Conservation (phyloP, 2,888 invertebrate species). For the Helleia helle region DNA sequence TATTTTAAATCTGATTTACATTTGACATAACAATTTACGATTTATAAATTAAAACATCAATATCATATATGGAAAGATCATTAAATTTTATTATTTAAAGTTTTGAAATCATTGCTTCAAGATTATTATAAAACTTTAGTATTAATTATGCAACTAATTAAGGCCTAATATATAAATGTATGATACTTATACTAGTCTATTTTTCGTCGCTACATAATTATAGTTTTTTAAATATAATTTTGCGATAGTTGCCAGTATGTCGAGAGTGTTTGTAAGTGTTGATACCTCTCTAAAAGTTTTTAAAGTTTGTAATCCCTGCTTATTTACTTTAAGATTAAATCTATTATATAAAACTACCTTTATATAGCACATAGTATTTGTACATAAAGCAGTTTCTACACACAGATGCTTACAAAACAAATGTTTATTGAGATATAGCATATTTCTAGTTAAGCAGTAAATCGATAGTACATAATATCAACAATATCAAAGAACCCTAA, state of each 20-base stretch:
- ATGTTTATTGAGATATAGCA: slow-evolving; percentile 48
- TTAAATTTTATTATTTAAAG: too few relatives aligned
- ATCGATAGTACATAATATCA: slow-evolving; percentile 67
- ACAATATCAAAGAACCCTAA: slow-evolving; percentile 66
- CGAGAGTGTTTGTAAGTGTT: slow-evolving; percentile 51
- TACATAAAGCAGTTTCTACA: slow-evolving; percentile 52
- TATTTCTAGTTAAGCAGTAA: slow-evolving; percentile 63
- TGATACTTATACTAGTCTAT: slow-evolving; percentile 1
- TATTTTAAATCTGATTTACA: too few relatives aligned
- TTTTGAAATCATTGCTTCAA: too few relatives aligned
- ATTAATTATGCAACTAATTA: background rate
- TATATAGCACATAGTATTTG: slow-evolving; percentile 43
- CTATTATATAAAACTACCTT: slow-evolving; percentile 33
- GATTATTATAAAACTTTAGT: too few relatives aligned
- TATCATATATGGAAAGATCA: too few relatives aligned
- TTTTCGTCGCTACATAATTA: background rate
- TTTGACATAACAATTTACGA: too few relatives aligned
- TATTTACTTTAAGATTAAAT: slow-evolving; percentile 43
- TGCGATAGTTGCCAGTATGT: slow-evolving; percentile 47
- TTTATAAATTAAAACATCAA: too few relatives aligned
- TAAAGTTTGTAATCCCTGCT: slow-evolving; percentile 48
- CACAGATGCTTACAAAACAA: slow-evolving; percentile 49
- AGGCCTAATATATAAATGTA: background rate
- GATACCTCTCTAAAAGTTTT: slow-evolving; percentile 46
- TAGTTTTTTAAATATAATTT: slow-evolving; percentile 5